A percentile compares a stretch with the other conserved stretches of the same genome.
Evolutionary conservation across 2,888 invertebrate genomes (phyloP).

Genomic region (Cylloceria caligata): DNA sequence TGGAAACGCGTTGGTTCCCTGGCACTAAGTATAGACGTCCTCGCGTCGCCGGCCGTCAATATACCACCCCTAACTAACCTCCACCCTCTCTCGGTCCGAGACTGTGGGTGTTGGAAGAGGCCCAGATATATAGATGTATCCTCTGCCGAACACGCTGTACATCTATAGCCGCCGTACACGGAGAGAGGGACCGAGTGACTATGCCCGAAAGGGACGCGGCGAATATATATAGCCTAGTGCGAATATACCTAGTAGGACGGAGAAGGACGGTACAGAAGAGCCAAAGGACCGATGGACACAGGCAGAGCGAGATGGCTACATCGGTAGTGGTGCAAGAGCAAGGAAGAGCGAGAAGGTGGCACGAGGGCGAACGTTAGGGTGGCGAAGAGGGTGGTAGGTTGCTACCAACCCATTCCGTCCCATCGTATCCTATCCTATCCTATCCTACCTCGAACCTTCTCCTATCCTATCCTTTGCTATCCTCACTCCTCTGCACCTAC

Average conservation of each 20-base stretch:
- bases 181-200: slow-evolving; percentile 25
- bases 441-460: slow-evolving; percentile 74
- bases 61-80: slow-evolving; percentile 84
- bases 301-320: slow-evolving; percentile 60
- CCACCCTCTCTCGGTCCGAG: slow-evolving; percentile 66
- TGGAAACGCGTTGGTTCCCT: slow-evolving; percentile 82
- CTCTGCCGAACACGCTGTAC: not conserved
- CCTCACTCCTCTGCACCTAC: slow-evolving; percentile 49
- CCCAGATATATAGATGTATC: slow-evolving; percentile 41
- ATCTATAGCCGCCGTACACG: slow-evolving; percentile 22
- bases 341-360: slow-evolving; percentile 44
- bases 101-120: slow-evolving; percentile 66
- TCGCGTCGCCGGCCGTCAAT: slow-evolving; percentile 84
- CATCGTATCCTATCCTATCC: slow-evolving; percentile 74
- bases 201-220: slow-evolving; percentile 49
- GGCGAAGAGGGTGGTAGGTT: slow-evolving; percentile 71
- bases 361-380: slow-evolving; percentile 62
- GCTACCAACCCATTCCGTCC: slow-evolving; percentile 72
- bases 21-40: slow-evolving; percentile 84
- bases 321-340: not conserved
- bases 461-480: slow-evolving; percentile 56
- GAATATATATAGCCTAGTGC: slow-evolving; percentile 52
- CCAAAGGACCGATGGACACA: slow-evolving; percentile 69
- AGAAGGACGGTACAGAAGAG: slow-evolving; percentile 57
- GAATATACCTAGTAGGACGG: slow-evolving; percentile 44